Evolutionary conservation across 64 coral and sea anemone species (phyloP).

Genomic region (Stichodactyla mertensii): DNA sequence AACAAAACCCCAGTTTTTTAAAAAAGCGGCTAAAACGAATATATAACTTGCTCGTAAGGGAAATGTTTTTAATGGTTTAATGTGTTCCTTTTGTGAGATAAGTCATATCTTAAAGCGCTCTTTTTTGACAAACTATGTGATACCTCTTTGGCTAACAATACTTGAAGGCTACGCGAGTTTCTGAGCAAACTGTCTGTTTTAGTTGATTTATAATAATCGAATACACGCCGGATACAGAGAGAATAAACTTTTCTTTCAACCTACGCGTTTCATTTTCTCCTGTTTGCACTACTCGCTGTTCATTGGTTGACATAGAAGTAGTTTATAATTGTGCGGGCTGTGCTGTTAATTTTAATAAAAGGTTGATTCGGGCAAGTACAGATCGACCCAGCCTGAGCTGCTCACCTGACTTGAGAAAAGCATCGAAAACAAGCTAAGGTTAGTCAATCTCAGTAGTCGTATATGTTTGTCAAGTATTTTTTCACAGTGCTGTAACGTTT

Average conservation of each 20-base stretch:
- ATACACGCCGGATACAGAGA: neutral
- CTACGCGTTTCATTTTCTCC: neutral
- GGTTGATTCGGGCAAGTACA: neutral
- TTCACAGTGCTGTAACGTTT: too few species aligned
- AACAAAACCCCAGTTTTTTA: neutral
- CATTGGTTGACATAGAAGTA: neutral
- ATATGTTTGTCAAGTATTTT: too few species aligned
- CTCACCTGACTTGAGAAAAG: too few species aligned
- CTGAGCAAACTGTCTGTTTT: neutral
- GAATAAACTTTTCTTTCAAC: neutral
- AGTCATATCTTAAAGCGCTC: neutral
- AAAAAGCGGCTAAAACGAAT: neutral
- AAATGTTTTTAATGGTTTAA: neutral
- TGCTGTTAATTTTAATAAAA: conserved; percentile 7
- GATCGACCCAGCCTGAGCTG: too few species aligned
- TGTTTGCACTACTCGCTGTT: neutral
- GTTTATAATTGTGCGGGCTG: neutral
- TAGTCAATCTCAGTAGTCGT: too few species aligned
- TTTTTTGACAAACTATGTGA: neutral
- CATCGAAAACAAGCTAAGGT: too few species aligned
- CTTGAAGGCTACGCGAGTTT: neutral
- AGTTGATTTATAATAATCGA: neutral
- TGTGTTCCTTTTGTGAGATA: neutral
- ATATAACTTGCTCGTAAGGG: neutral
- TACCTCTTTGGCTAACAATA: neutral